These are phyloP conservation scores for Apis laboriosa DNA, from an alignment of 1,140 invertebrate species.

Conservation along the genomic window DNA sequence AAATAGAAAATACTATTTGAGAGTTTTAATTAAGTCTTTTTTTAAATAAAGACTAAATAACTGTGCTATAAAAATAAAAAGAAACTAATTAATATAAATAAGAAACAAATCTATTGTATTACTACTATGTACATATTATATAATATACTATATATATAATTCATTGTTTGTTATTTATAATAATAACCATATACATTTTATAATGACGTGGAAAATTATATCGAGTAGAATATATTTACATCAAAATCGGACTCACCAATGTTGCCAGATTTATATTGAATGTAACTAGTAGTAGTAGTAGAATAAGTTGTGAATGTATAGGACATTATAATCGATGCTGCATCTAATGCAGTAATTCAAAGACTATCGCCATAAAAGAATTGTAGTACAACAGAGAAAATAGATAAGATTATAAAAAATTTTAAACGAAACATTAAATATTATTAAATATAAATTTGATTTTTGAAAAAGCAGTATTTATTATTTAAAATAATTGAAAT, in stretches of 20 bases:
- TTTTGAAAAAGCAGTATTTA: neutral
- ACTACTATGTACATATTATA: neutral
- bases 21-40: neutral
- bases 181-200: neutral
- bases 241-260: neutral
- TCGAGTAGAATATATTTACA: neutral
- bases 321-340: neutral
- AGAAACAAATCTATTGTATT: neutral
- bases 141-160: neutral
- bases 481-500: neutral
- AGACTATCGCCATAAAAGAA: neutral
- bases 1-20: neutral
- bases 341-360: neutral
- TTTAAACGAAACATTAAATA: neutral
- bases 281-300: neutral
- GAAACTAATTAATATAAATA: neutral
- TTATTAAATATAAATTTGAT: neutral
- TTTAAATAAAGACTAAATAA: neutral
- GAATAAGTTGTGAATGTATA: neutral
- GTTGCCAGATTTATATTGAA: neutral
- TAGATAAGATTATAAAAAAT: neutral
- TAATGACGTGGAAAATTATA: neutral
- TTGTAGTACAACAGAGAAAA: neutral
- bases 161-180: neutral
- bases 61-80: neutral